Evolutionary conservation across 1,140 invertebrate genomes (phyloP).

Genomic region (Diorhabda elongata): DNA sequence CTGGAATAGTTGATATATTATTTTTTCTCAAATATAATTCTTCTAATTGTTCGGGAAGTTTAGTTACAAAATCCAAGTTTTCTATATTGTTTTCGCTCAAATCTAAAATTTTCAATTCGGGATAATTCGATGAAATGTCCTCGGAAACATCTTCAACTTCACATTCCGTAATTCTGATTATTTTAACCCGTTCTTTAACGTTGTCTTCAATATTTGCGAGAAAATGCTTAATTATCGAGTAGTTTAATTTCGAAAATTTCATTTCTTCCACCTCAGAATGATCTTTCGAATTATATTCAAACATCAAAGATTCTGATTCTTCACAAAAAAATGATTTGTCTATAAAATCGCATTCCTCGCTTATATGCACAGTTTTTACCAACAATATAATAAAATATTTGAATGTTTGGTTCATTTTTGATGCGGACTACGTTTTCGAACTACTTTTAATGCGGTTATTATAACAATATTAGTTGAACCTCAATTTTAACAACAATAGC

Average conservation of each 20-base stretch:
- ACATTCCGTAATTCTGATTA: background rate
- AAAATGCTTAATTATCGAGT: background rate
- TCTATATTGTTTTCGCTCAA: constrained; percentile 5
- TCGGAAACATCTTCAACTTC: background rate
- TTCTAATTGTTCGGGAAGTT: background rate
- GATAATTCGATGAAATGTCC: background rate
- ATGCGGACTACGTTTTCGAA: too few species aligned
- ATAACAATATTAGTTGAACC: too few species aligned
- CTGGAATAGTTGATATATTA: background rate
- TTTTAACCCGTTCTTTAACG: background rate
- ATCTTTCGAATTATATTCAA: constrained; percentile 15
- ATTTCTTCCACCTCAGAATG: background rate
- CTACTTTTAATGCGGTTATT: too few species aligned
- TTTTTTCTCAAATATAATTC: constrained; percentile 10
- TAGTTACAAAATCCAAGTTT: background rate
- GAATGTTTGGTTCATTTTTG: too few species aligned
- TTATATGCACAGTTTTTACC: too few species aligned
- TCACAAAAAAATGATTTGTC: constrained; percentile 5
- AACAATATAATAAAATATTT: too few species aligned
- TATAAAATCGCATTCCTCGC: background rate
- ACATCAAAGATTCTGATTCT: background rate
- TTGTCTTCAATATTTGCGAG: background rate
- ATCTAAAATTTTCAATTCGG: constrained; percentile 3
- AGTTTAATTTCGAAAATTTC: constrained; percentile 1
- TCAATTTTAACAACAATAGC: too few species aligned